These are phyloP conservation scores for Pristionchus fissidentatus DNA, from an alignment of 2,888 invertebrate genomes.

Conservation along the genomic window DNA sequence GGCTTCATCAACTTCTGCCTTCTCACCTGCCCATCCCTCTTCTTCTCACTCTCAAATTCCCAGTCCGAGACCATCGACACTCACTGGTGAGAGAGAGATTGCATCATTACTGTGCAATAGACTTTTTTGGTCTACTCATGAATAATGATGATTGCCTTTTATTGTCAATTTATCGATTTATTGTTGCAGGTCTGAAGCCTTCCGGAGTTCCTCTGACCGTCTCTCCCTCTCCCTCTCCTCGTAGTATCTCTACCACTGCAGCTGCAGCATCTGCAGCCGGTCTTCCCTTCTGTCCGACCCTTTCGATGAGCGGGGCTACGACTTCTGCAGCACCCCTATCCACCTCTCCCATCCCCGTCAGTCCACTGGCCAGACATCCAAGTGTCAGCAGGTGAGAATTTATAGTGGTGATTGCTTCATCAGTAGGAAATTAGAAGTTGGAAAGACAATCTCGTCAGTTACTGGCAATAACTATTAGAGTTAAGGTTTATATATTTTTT, in stretches of 20 bases:
- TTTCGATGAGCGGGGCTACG: constrained; percentile 33
- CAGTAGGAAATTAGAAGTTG: background rate
- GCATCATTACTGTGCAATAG: background rate
- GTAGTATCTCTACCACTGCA: background rate
- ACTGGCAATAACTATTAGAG: no score
- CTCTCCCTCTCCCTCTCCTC: constrained; percentile 34
- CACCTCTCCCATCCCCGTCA: constrained; percentile 48
- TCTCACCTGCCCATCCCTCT: constrained; percentile 31
- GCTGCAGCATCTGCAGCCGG: constrained; percentile 32
- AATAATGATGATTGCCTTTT: background rate
- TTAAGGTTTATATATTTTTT: no score
- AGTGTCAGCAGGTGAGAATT: constrained; percentile 11
- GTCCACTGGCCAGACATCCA: constrained; percentile 40
- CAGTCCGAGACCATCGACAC: constrained; percentile 33
- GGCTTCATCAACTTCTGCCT: constrained; percentile 36
- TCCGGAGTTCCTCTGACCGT: background rate
- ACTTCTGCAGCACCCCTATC: background rate
- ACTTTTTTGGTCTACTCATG: background rate
- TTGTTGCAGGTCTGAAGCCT: constrained; percentile 29
- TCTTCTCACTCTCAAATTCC: constrained; percentile 32
- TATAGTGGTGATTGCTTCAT: background rate
- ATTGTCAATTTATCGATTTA: background rate
- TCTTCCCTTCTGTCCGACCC: constrained; percentile 17
- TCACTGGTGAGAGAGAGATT: background rate
- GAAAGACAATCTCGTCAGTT: no score